Evolutionary conservation across 2,797 vertebrate species (phyloP).

Genomic region (Hyperoplus lanceolatus): DNA sequence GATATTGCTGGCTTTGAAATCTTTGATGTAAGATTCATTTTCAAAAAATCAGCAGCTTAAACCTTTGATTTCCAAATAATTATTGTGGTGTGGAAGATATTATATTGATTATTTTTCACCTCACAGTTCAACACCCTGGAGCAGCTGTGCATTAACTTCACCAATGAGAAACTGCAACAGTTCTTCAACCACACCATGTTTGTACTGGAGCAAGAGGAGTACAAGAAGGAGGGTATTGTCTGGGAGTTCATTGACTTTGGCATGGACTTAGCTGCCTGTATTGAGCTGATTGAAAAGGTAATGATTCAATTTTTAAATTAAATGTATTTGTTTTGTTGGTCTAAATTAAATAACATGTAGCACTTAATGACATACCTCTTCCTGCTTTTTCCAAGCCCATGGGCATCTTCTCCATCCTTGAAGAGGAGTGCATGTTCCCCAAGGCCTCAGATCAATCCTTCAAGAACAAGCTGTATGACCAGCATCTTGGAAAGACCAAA

Average conservation of each 20-base stretch:
- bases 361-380: neutral
- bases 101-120: neutral
- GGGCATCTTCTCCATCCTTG: slow-evolving; percentile 86
- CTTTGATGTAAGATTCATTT: slow-evolving; percentile 87
- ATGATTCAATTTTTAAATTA: neutral
- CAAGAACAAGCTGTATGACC: slow-evolving; percentile 92
- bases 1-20: slow-evolving; percentile 96
- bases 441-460: slow-evolving; percentile 89
- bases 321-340: neutral
- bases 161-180: slow-evolving; percentile 87
- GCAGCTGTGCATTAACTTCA: slow-evolving; percentile 87
- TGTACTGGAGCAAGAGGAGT: slow-evolving; percentile 86
- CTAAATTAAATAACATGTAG: too few relatives aligned
- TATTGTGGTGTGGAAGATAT: neutral
- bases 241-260: slow-evolving; percentile 90
- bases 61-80: neutral
- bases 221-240: slow-evolving; percentile 86
- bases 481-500: slow-evolving; percentile 89
- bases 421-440: slow-evolving; percentile 95
- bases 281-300: slow-evolving; percentile 88
- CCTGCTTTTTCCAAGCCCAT: slow-evolving; percentile 63
- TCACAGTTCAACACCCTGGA: slow-evolving; percentile 77
- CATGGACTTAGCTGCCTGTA: slow-evolving; percentile 89
- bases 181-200: slow-evolving; percentile 87
- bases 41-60: neutral